Conservation (phyloP, 1,140 invertebrate genomes). For the Drosophila sp. region DNA sequence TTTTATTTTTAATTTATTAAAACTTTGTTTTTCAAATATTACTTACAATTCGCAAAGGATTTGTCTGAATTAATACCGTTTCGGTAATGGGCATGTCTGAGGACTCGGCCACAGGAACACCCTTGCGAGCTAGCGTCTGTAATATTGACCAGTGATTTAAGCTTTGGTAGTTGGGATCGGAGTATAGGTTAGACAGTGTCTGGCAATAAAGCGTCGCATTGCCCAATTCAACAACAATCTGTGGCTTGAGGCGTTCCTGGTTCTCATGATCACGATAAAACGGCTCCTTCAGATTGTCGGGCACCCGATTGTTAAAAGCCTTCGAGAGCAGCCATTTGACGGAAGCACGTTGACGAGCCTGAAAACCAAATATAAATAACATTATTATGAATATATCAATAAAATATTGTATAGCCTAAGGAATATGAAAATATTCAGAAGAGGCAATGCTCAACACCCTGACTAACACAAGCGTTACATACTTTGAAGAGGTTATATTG, state of each 20-base stretch:
- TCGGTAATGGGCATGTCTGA: slow-evolving; percentile 96
- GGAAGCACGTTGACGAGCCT: slow-evolving; percentile 98
- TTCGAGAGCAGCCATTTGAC: slow-evolving; percentile 98
- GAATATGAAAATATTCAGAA: background rate
- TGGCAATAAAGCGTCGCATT: slow-evolving; percentile 98
- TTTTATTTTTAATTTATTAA: background rate
- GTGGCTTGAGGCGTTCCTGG: slow-evolving; percentile 96
- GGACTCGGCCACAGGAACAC: slow-evolving; percentile 93
- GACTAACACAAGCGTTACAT: no score
- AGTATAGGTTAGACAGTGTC: slow-evolving; percentile 97
- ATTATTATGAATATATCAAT: background rate
- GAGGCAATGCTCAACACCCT: no score
- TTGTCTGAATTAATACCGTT: slow-evolving; percentile 97
- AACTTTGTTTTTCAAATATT: background rate
- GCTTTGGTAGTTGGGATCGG: slow-evolving; percentile 97
- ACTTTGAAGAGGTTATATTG: no score
- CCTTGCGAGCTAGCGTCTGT: slow-evolving; percentile 95
- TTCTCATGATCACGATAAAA: slow-evolving; percentile 98
- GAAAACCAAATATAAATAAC: slow-evolving; percentile 85
- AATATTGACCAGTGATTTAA: slow-evolving; percentile 97
- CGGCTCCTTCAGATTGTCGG: slow-evolving; percentile 96
- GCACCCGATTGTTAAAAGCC: slow-evolving; percentile 97
- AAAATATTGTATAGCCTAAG: background rate
- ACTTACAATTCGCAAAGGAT: slow-evolving; percentile 96
- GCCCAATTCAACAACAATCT: slow-evolving; percentile 95